phyloP scores from a whole-genome alignment of 2,113 vertebrate genomes.

The Progne subis region DNA sequence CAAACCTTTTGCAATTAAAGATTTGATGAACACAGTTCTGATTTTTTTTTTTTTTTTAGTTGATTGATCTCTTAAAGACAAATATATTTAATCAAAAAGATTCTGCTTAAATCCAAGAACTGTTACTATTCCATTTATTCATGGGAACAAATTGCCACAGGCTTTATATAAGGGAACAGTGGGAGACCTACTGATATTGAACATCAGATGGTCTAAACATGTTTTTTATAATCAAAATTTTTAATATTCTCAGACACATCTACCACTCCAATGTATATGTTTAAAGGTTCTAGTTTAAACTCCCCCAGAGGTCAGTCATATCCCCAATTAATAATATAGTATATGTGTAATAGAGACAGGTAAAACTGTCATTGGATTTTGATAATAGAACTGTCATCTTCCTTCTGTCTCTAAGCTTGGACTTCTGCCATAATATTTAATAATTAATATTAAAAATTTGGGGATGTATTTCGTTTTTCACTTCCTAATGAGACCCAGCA shows the following conservation, averaged over 20 bases:
- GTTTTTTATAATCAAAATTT: background rate
- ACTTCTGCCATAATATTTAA: background rate
- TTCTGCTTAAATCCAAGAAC: background rate
- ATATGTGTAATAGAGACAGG: background rate
- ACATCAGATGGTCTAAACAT: background rate
- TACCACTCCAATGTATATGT: background rate
- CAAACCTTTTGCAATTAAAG: background rate
- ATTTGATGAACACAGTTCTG: background rate
- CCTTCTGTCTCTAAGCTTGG: background rate
- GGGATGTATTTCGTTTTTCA: background rate
- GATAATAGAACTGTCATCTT: background rate
- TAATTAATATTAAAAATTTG: too few relatives aligned
- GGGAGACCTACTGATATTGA: background rate
- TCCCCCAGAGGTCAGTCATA: background rate
- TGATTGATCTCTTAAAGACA: background rate
- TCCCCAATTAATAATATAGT: background rate
- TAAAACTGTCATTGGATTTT: background rate
- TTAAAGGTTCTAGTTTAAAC: background rate
- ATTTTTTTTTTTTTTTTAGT: too few relatives aligned
- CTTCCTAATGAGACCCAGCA: background rate
- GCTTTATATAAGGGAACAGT: background rate
- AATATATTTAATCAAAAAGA: background rate
- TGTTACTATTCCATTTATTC: background rate
- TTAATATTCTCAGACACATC: background rate
- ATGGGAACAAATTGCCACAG: background rate